phyloP scores from a whole-genome alignment of 2,888 invertebrate genomes.

The Macrosiphum euphorbiae region DNA sequence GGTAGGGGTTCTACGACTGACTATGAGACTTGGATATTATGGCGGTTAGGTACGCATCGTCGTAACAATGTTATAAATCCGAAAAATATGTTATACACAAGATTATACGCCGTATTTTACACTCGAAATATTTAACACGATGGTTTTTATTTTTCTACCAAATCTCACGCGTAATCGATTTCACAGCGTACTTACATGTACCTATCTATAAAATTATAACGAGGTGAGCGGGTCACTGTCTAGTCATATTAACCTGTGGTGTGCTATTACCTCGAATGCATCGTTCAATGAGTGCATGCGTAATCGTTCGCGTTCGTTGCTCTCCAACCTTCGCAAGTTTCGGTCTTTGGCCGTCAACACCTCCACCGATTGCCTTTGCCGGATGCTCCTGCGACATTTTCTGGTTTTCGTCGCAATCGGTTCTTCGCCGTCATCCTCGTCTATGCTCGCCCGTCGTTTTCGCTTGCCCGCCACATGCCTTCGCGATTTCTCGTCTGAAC shows the following conservation, averaged over 20 bases:
- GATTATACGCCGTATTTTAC: neutral
- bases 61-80: neutral
- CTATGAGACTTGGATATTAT: neutral
- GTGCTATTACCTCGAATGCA: slow-evolving; percentile 86
- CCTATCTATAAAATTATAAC: neutral
- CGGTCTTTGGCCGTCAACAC: slow-evolving; percentile 84
- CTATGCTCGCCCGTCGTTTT: slow-evolving; percentile 42
- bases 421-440: slow-evolving; percentile 16
- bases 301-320: slow-evolving; percentile 92
- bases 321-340: slow-evolving; percentile 87
- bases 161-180: neutral
- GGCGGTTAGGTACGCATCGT: neutral
- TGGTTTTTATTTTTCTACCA: neutral
- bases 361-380: slow-evolving; percentile 42
- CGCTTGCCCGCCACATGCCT: slow-evolving; percentile 39
- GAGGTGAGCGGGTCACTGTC: neutral
- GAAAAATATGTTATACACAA: neutral
- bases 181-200: neutral
- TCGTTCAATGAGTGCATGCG: slow-evolving; percentile 93
- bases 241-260: neutral
- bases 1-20: neutral
- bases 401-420: slow-evolving; percentile 12
- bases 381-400: slow-evolving; percentile 42
- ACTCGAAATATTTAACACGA: neutral
- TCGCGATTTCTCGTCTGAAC: slow-evolving; percentile 39